These are phyloP conservation scores for Hydrozoanthus gracilis DNA, from an alignment of 92 coral and sea anemone genomes.

Conservation along the genomic window DNA sequence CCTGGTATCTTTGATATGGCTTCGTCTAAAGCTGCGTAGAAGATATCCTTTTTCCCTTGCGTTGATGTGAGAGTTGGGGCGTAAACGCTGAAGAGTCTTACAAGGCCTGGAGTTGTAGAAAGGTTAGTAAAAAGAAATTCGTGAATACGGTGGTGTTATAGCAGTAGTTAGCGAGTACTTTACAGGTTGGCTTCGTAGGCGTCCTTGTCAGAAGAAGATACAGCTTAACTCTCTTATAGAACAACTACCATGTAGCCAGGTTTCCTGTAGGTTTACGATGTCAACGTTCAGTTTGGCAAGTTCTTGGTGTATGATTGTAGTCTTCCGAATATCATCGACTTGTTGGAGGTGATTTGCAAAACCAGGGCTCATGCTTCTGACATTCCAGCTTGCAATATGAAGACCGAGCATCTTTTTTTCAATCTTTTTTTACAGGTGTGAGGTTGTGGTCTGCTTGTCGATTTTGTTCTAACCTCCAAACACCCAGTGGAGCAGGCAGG, in stretches of 20 bases:
- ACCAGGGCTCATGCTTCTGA: slow-evolving; percentile 28
- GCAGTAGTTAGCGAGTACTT: too few relatives aligned
- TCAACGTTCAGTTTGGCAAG: background rate
- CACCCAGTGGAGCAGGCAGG: too few relatives aligned
- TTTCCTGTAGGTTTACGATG: background rate
- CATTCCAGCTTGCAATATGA: slow-evolving; percentile 32
- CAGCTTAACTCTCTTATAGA: background rate
- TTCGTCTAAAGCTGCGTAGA: background rate
- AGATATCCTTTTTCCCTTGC: background rate
- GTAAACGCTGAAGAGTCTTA: background rate
- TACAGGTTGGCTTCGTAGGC: too few relatives aligned
- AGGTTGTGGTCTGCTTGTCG: background rate
- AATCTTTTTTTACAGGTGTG: background rate
- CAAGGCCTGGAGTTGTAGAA: background rate
- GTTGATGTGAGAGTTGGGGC: too few relatives aligned
- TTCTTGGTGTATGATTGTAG: slow-evolving; percentile 5
- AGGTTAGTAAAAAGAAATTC: too few relatives aligned
- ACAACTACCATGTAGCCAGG: background rate
- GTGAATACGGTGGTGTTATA: too few relatives aligned
- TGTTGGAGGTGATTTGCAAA: background rate
- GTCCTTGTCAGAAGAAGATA: too few relatives aligned
- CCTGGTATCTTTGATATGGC: background rate
- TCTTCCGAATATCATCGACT: slow-evolving; percentile 20
- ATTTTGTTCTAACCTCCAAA: too few relatives aligned
- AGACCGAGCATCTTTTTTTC: background rate